Conservation (phyloP, 1,140 invertebrate genomes). For the Berghia stephanieae region DNA sequence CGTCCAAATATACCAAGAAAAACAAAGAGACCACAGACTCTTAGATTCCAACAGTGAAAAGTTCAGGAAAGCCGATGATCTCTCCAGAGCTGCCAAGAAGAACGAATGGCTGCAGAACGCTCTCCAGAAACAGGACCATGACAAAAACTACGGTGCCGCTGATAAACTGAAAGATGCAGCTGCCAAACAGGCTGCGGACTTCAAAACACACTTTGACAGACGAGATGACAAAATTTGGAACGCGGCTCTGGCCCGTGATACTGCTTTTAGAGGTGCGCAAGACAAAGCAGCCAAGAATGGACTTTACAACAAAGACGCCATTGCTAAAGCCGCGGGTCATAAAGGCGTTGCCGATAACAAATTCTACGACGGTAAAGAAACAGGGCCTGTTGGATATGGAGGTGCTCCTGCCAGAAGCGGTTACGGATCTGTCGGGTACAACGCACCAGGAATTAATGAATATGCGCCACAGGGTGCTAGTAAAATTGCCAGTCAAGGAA, state of each 20-base stretch:
- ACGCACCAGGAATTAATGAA: not conserved
- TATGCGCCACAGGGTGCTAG: not conserved
- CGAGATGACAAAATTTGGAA: conserved; percentile 24
- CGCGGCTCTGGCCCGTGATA: conserved; percentile 3
- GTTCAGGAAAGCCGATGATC: conserved; percentile 9
- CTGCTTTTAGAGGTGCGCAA: conserved; percentile 17
- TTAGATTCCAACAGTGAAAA: not conserved
- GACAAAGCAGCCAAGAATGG: conserved; percentile 21
- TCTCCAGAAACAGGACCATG: conserved; percentile 11
- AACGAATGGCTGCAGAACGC: conserved; percentile 17
- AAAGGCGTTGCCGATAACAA: conserved; percentile 27
- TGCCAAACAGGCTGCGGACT: conserved; percentile 13
- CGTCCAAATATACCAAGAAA: conserved; percentile 22
- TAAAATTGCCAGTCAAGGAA: not conserved
- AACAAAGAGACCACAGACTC: conserved; percentile 21
- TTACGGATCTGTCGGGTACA: not conserved
- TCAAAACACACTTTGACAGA: conserved; percentile 17
- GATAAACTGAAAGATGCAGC: conserved; percentile 19
- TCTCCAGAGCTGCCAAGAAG: not conserved
- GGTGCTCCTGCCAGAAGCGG: not conserved
- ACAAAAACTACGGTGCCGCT: conserved; percentile 24
- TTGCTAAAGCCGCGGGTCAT: conserved; percentile 15
- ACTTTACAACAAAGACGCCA: conserved; percentile 16
- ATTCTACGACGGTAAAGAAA: conserved; percentile 18
- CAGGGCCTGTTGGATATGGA: not conserved